A percentile compares a stretch with the other conserved stretches of the same genome.
Evolutionary conservation across 2,888 invertebrate genomes (phyloP).

Genomic region (Luffia ferchaultella): DNA sequence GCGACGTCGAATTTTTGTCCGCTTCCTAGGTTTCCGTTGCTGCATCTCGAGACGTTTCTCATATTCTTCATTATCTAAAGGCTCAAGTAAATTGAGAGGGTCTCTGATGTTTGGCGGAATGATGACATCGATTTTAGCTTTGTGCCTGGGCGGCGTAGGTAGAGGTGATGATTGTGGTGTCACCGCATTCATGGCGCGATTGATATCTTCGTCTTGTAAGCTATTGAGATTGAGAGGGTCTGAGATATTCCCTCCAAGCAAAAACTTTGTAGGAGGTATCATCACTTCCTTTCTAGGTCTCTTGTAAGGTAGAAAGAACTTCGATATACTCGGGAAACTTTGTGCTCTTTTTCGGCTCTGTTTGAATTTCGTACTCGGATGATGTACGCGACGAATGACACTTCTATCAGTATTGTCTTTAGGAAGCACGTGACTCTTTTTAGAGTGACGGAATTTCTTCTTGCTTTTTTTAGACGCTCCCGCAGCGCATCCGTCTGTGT

Average conservation of each 20-base stretch:
- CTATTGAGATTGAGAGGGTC: constrained; percentile 95
- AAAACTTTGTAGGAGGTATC: constrained; percentile 91
- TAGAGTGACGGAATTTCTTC: constrained; percentile 53
- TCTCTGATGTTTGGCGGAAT: constrained; percentile 94
- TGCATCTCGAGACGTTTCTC: constrained; percentile 79
- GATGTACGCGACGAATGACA: constrained; percentile 43
- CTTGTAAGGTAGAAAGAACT: constrained; percentile 78
- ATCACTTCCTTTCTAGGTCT: constrained; percentile 77
- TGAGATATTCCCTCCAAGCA: constrained; percentile 93
- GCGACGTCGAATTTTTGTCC: constrained; percentile 66
- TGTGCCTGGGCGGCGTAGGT: constrained; percentile 81
- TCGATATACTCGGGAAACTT: constrained; percentile 73
- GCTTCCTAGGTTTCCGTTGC: constrained; percentile 71
- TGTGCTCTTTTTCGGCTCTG: constrained; percentile 72
- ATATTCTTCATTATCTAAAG: constrained; percentile 82
- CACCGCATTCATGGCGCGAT: constrained; percentile 84
- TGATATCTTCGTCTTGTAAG: constrained; percentile 81
- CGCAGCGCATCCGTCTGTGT: constrained; percentile 29
- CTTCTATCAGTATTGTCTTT: constrained; percentile 49
- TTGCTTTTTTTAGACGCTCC: constrained; percentile 43
- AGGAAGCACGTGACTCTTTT: constrained; percentile 39
- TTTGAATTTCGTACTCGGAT: constrained; percentile 51
- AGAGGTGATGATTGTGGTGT: constrained; percentile 93
- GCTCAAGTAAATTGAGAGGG: constrained; percentile 86
- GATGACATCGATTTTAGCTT: constrained; percentile 86